Evolutionary conservation across 2,113 vertebrate genomes (phyloP).

Genomic region (Clupea harengus): DNA sequence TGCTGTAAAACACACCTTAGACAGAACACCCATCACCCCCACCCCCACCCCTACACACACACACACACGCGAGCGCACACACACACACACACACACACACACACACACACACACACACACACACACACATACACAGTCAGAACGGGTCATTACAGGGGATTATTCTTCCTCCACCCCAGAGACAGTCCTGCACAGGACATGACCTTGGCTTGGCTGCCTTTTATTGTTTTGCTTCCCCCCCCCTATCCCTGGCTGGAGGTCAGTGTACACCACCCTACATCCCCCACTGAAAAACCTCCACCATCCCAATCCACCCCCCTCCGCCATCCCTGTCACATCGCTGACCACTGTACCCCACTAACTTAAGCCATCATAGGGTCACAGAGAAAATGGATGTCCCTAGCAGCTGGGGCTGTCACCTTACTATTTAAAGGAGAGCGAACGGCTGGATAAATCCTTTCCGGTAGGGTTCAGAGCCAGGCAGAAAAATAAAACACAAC

Average conservation of each 20-base stretch:
- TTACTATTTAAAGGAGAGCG: conserved; percentile 15
- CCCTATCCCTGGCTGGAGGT: not conserved
- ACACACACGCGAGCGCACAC: not conserved
- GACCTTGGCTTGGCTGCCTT: conserved; percentile 4
- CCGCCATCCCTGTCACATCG: not conserved
- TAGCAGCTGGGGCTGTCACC: not conserved
- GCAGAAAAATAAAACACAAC: not conserved
- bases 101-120: not conserved
- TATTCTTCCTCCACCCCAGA: conserved; percentile 12
- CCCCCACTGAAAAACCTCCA: not conserved
- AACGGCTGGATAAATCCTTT: conserved; percentile 16
- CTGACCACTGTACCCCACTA: not conserved
- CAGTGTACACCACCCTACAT: not conserved
- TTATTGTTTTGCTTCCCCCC: not conserved
- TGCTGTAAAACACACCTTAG: conserved; percentile 5
- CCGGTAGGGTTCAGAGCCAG: not conserved
- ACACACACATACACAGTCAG: not conserved
- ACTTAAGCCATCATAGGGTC: not conserved
- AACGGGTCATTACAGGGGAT: conserved; percentile 9
- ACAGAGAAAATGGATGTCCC: not conserved
- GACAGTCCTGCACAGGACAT: conserved; percentile 7
- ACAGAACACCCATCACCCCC: not conserved
- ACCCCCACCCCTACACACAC: not conserved
- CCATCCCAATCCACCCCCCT: not conserved
- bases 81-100: not conserved